Percentiles rank a stretch among this genome's conserved stretches.
These are phyloP conservation scores for Corbicula japonica DNA, from an alignment of 2,888 invertebrate species.

Conservation along the genomic window DNA sequence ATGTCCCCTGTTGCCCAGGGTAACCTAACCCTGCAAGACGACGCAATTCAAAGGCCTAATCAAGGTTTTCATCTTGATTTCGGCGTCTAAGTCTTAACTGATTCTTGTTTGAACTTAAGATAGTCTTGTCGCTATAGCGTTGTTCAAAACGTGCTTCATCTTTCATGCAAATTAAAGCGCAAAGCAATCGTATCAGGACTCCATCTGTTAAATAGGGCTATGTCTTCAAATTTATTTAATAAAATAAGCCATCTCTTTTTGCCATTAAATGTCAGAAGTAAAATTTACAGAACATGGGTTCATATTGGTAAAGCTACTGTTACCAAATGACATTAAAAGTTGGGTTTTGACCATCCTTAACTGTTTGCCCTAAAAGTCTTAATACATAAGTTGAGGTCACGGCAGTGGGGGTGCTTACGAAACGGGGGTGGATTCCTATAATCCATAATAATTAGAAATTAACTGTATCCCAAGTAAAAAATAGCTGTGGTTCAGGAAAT, in stretches of 20 bases:
- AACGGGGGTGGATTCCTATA: conserved; percentile 9
- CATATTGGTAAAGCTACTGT: background rate
- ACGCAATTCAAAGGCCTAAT: background rate
- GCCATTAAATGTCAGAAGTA: background rate
- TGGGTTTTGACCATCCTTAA: background rate
- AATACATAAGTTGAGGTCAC: conserved; percentile 5
- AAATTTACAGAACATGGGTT: background rate
- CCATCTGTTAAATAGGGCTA: background rate
- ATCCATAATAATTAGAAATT: background rate
- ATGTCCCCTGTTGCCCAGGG: conserved; percentile 4
- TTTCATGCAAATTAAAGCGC: conserved; percentile 11
- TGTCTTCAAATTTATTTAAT: background rate
- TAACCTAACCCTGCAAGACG: conserved; percentile 1
- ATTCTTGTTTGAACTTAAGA: conserved; percentile 2
- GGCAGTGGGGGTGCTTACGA: conserved; percentile 4
- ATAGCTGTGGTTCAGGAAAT: too few relatives aligned
- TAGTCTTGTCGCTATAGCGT: conserved; percentile 13
- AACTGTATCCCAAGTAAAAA: too few relatives aligned
- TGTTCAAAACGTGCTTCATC: conserved; percentile 1
- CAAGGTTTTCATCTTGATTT: conserved; percentile 1
- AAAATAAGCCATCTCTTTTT: conserved; percentile 1
- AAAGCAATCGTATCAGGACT: background rate
- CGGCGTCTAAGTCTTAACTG: conserved; percentile 5
- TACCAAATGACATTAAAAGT: background rate
- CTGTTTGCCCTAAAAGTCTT: background rate